Base-by-base conservation (phyloP, 2,888 invertebrate genomes). In the Icerya purchasi region DNA sequence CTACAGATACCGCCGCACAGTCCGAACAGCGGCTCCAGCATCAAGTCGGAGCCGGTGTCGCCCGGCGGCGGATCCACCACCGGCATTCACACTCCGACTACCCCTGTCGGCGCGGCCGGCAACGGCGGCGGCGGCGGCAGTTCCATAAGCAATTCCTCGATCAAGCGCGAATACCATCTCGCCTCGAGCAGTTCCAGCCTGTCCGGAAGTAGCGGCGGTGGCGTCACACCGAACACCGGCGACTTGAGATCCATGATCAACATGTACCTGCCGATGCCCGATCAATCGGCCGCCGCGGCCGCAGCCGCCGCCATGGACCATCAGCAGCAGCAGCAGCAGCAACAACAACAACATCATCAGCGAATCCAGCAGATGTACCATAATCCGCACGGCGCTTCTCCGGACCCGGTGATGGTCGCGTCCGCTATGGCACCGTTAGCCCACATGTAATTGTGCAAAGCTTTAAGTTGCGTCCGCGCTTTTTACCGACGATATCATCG, bases 1-100 rank as follows among this genome's bases (percentile, higher is more conserved):
- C 57, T 79, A 81, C 51, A 78, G 76, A 50, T 63, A 8, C 62
- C 62, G 57, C 62, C 79, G n/a, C 86, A 88, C 73, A 86, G 86
- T 68, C 88, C 88, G 54, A 57, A 62, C 57, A 86, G 86, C 71
- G 87, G 86, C 66, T 86, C 85, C 64, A 87, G 86, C 70, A 86
- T 88, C 70, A 89, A 89, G 72, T 88, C 88, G 58, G 89, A 90
- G 72, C 86, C 88, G 25, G 86, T 87, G 67, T 86, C 87, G 59
- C 88, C 56, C 82, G 77, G 64, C 59, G n/a, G n/a, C n/a, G n/a
- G n/a, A n/a, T n/a, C n/a, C n/a, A 67, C 65, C 74, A 73, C 78
- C 75, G 69, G 77, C 69, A 78, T 74, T 74, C 73, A 72, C 69
- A 72, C 70, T 64, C 75, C 69, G 70, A 78, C 75, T 74, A 71